Percentiles rank a stretch among this genome's conserved stretches.
Evolutionary conservation across 2,113 vertebrate species (phyloP).

Genomic region (Acanthochromis polyacanthus): DNA sequence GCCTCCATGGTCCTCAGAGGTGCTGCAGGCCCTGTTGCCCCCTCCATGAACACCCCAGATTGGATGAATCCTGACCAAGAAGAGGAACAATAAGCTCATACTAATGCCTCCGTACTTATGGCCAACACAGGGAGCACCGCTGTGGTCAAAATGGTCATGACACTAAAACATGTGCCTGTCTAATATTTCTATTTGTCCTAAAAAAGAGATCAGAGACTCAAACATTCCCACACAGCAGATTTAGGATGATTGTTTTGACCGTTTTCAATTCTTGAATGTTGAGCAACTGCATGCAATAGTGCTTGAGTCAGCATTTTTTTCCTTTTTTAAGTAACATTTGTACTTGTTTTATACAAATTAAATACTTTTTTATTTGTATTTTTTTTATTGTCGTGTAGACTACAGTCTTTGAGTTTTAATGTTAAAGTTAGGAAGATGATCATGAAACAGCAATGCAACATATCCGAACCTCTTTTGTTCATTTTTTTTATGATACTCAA

Average conservation of each 20-base stretch:
- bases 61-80: constrained; percentile 25
- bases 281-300: constrained; percentile 65
- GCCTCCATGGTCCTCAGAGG: constrained; percentile 33
- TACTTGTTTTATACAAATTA: constrained; percentile 57
- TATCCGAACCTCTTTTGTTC: constrained; percentile 14
- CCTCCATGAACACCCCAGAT: constrained; percentile 23
- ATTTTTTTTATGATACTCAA: constrained; percentile 9
- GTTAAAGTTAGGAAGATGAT: constrained; percentile 20
- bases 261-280: constrained; percentile 45
- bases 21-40: constrained; percentile 20
- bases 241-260: background rate
- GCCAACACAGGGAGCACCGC: constrained; percentile 8
- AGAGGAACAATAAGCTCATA: constrained; percentile 22
- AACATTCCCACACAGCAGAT: constrained; percentile 28
- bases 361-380: constrained; percentile 41
- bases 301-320: constrained; percentile 42
- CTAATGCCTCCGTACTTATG: background rate
- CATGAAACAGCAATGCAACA: constrained; percentile 24
- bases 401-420: constrained; percentile 27
- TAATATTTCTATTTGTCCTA: constrained; percentile 19
- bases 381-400: constrained; percentile 26
- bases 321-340: constrained; percentile 24
- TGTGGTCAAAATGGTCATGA: constrained; percentile 18
- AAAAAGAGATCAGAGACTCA: constrained; percentile 29
- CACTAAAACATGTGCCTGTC: constrained; percentile 24